Percentiles rank a stretch among this genome's conserved stretches.
Evolutionary conservation across 2,113 vertebrate genomes (phyloP).

Genomic region (Xiphias gladius): DNA sequence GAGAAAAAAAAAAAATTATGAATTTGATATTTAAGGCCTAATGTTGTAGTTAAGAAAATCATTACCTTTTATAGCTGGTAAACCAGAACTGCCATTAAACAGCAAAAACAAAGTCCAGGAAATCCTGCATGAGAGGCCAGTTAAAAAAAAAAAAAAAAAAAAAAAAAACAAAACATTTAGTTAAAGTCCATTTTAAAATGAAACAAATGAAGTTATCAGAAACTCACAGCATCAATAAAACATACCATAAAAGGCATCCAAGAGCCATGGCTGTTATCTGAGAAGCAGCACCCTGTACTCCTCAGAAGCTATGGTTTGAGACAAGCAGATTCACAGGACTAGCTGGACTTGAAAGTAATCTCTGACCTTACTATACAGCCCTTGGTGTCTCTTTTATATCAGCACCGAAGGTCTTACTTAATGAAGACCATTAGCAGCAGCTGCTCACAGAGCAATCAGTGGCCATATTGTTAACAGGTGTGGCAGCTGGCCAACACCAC

Average conservation of each 20-base stretch:
- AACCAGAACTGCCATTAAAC: constrained; percentile 10
- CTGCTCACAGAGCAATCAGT: constrained; percentile 51
- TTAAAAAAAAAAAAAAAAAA: too few relatives aligned
- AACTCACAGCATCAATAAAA: not conserved
- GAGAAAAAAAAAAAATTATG: too few relatives aligned
- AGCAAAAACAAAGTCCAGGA: constrained; percentile 44
- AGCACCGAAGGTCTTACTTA: not conserved
- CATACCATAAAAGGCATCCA: constrained; percentile 51
- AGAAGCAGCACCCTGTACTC: not conserved
- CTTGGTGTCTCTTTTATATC: constrained; percentile 37
- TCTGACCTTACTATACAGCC: not conserved
- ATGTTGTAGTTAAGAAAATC: too few relatives aligned
- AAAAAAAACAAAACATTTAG: not conserved
- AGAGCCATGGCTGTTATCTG: constrained; percentile 52
- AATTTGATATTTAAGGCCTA: too few relatives aligned
- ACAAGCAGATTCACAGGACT: not conserved
- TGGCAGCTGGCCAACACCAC: constrained; percentile 17
- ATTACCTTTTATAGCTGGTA: constrained; percentile 15
- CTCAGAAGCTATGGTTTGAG: constrained; percentile 8
- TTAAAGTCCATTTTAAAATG: not conserved
- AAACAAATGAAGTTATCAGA: not conserved
- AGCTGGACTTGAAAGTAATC: not conserved
- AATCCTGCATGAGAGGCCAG: constrained; percentile 33
- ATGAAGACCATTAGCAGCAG: constrained; percentile 41
- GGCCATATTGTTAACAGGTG: constrained; percentile 46